Base-by-base conservation (phyloP, 2,113 vertebrate genomes). In the Crotalus tigris region DNA sequence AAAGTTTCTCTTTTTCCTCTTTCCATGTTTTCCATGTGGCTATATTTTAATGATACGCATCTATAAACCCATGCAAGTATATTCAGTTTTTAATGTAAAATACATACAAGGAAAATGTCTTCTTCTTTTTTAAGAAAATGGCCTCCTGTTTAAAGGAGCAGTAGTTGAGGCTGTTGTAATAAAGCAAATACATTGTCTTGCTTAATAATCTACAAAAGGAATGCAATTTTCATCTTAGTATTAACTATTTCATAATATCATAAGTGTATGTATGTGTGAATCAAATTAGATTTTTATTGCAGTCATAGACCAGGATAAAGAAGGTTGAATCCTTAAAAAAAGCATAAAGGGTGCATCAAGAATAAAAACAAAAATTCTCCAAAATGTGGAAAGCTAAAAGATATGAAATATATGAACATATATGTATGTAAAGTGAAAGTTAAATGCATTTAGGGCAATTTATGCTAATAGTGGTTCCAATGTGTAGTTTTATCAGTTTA, bases 401-500 rank as follows among this genome's bases (percentile, higher is more conserved):
- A 17, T 13, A 53, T 29, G 26, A 88, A 33, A 57, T 58, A 24
- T 39, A 23, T 89, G n/a, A 11, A 58, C 26, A 26, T 5, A 24
- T 39, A 44, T 15, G 64, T 21, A 91, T n/a, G 33, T 44, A 39
- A 29, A 23, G 81, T 51, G 11, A 54, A 91, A 88, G 91, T n/a
- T 54, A 29, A 92, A 88, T 90, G 19, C 0, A 1, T 6, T 90
- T 91, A 29, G 90, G 90, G 90, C 21, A 91, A 89, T 15, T 51
- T 85, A 91, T 49, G 49, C 85, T n/a, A 89, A 93, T 4, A 91
- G 12, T 57, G 57, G 24, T 57, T 90, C 87, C 87, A 53, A 5
- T 53, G 9, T 44, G 85, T 24, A 88, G 58, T 33, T 93, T 93
- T 29, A 91, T 95, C 57, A 92, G 69, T 91, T 93, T 53, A 58